Evolutionary conservation across 2,797 vertebrate genomes (phyloP), one percentile per base, ranked within the genome.

Genomic region (Naso thynnoides): DNA sequence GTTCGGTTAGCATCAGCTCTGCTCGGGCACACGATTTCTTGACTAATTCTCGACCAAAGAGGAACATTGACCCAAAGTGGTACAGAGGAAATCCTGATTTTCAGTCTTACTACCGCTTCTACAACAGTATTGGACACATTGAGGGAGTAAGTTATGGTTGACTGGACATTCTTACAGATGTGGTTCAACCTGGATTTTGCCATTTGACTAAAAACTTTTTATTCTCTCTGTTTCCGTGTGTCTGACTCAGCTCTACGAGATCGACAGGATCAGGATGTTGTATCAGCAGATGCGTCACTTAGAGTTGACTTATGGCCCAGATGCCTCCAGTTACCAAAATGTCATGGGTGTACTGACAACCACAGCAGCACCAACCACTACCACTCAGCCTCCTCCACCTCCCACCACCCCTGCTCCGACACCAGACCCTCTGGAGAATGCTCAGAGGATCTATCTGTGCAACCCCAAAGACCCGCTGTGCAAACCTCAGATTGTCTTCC

Each of bases 241-340:
- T 78, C 47, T 70, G 38, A 21, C 0, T 68, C 68, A 92, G 90
- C 48, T 92, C 52, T 95, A 95, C 76, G 94, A 95, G 81, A 94
- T 95, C 3, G 93, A 95, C 82, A 92, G 82, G 73, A 86, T 95
- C 82, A 72, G 93, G 61, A 93, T 95, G 74, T 72, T 92, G 61
- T 95, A 95, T 79, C 94, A 94, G 87, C 94, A 94, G 81, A 95
- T 95, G 95, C 91, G 94, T 45, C 89, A 93, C 50, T 82, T 95
- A 38, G 94, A 95, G 84, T 42, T 88, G 47, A 88, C 70, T 18
- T 87, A 93, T 10, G 94, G 93, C 38, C 83, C 90, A 1, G 91
- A 95, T 31, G 92, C 94, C 6, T 91, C 92, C 55, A 84, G 62
- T 76, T 94, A 93, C 83, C 94, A 94, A 79, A 93, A 70, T 48